Base-by-base conservation (phyloP, 92 coral and sea anemone species). In the Bergia puertoricense region DNA sequence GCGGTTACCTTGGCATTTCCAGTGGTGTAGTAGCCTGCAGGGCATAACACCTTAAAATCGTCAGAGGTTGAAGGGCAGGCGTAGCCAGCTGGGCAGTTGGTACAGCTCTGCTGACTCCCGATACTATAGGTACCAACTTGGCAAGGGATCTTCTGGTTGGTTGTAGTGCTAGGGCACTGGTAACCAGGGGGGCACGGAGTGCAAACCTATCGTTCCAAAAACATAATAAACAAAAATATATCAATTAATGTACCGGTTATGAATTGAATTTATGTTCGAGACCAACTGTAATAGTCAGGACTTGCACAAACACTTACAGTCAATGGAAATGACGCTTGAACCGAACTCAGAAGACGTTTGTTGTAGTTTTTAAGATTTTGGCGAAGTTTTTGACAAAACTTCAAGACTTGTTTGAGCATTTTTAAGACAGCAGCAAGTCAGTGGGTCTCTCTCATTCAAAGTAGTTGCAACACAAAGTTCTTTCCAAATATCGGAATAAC, bases 1-100 rank as follows among this genome's bases (percentile, higher is more conserved):
- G 0, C 0, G 5, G 36, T 79, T 85, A 97, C 99, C 95, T 91
- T 91, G 18, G 95, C 92, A 40, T 86, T 91, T 8, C 95, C 95
- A 41, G 90, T 86, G 6, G 98, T 97, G 88, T 92, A 97, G 74
- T 90, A 92, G 36, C 99, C 99, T 2, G 98, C 92, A 73, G 91
- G 92, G 65, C 99, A 97, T 22, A 91, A 89, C 57, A 97, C 92
- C 90, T 88, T 93, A 76, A 97, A 94, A 92, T 94, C 94, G 50
- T 95, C 98, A 36, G 94, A 92, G 76, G 87, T 95, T 16, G 99
- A 95, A 22, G 99, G 99, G 74, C 99, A 97, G 23, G 98, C 95
- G 83, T 91, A 97, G 23, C 99, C 99, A 8, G 99, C 94, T 3
- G 97, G 99, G 56, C 99, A 97, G n/a, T 90, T 91, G 2, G 99